Evolutionary conservation across 2,888 invertebrate species (phyloP).

Genomic region (Ceriagrion tenellum): DNA sequence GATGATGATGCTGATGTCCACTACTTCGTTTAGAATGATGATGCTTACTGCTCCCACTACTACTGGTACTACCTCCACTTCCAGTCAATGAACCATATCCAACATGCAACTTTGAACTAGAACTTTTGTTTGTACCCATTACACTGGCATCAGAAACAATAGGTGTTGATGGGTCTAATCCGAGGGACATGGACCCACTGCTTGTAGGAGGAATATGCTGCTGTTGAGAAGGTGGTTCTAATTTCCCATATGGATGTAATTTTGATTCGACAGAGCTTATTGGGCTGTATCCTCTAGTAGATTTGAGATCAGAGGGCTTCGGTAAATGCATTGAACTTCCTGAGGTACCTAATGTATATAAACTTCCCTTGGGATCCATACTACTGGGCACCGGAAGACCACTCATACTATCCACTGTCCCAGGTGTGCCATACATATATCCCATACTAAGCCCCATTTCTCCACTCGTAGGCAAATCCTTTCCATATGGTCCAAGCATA

Average conservation of each 20-base stretch:
- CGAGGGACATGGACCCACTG: constrained; percentile 46
- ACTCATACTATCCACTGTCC: constrained; percentile 36
- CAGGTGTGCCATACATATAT: constrained; percentile 53
- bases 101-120: constrained; percentile 60
- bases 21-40: constrained; percentile 40
- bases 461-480: constrained; percentile 34
- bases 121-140: constrained; percentile 49
- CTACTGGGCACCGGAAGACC: constrained; percentile 40
- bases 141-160: constrained; percentile 47
- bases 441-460: constrained; percentile 60
- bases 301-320: constrained; percentile 56
- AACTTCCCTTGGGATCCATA: constrained; percentile 53
- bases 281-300: constrained; percentile 52
- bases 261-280: constrained; percentile 47
- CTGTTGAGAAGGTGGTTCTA: constrained; percentile 40
- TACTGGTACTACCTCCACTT: constrained; percentile 48
- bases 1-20: constrained; percentile 57
- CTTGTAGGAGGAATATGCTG: constrained; percentile 45
- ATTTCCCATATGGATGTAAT: constrained; percentile 57
- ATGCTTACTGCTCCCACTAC: constrained; percentile 48
- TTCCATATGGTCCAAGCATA: constrained; percentile 52
- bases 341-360: constrained; percentile 47
- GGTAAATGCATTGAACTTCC: constrained; percentile 64
- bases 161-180: constrained; percentile 34
- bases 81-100: constrained; percentile 58